Percentiles rank a stretch among this genome's conserved stretches.
Conservation (phyloP, 2,888 invertebrate species). For the Himalopsyche anomala region DNA sequence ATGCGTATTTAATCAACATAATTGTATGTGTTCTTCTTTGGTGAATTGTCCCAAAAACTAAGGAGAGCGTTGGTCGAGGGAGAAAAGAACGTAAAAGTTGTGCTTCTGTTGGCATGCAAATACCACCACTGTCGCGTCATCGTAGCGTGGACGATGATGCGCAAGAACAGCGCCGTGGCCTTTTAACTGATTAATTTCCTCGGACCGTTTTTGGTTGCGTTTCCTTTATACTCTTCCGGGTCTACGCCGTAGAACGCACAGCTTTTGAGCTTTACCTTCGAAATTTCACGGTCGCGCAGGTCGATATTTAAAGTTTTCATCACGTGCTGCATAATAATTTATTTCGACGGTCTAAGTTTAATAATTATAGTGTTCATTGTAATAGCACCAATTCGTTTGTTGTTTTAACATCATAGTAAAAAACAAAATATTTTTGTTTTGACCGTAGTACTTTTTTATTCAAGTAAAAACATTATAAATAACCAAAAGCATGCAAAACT, state of each 20-base stretch:
- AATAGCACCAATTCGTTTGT: too few species aligned
- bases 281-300: slow-evolving; percentile 75
- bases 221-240: neutral
- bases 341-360: neutral
- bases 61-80: neutral
- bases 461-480: too few species aligned
- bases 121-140: neutral
- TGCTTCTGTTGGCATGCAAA: neutral
- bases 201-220: neutral
- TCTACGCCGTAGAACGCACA: slow-evolving; percentile 43
- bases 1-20: too few species aligned
- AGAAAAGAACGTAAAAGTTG: neutral
- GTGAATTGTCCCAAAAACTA: neutral
- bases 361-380: neutral
- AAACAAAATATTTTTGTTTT: too few species aligned
- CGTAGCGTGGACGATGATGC: neutral
- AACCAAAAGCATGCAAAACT: too few species aligned
- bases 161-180: neutral
- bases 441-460: too few species aligned
- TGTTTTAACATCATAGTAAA: too few species aligned
- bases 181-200: slow-evolving; percentile 68
- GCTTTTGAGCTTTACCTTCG: slow-evolving; percentile 58
- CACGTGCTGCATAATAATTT: slow-evolving; percentile 12
- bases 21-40: too few species aligned
- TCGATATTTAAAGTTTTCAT: slow-evolving; percentile 76